phyloP scores from a whole-genome alignment of 2,888 invertebrate species.

The Drosophila monieri region DNA sequence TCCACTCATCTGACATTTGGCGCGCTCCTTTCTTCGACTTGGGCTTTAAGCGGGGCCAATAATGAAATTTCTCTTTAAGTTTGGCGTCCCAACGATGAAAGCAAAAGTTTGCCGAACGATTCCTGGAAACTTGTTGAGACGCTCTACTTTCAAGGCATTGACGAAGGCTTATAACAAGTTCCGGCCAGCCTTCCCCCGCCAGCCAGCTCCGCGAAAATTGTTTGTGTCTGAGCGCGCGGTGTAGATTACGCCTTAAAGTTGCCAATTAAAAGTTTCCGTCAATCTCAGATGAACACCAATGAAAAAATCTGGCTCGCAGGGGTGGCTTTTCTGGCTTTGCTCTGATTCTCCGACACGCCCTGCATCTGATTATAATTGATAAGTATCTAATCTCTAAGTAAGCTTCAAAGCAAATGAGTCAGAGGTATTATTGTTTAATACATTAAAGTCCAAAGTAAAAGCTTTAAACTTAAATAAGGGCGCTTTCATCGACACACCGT shows the following conservation, averaged over 20 bases:
- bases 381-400: slow-evolving; percentile 1
- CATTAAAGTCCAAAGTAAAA: background rate
- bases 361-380: slow-evolving; percentile 10
- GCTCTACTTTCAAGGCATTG: slow-evolving; percentile 52
- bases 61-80: slow-evolving; percentile 69
- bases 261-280: slow-evolving; percentile 72
- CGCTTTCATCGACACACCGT: slow-evolving; percentile 9
- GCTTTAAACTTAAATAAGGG: background rate
- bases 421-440: background rate
- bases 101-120: slow-evolving; percentile 60
- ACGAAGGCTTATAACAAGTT: slow-evolving; percentile 62
- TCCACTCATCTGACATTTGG: slow-evolving; percentile 55
- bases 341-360: slow-evolving; percentile 13
- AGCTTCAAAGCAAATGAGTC: background rate
- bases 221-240: slow-evolving; percentile 34
- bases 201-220: slow-evolving; percentile 9
- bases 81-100: slow-evolving; percentile 59
- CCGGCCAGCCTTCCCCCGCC: background rate
- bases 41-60: slow-evolving; percentile 43
- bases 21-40: slow-evolving; percentile 21
- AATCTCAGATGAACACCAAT: slow-evolving; percentile 13
- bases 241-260: slow-evolving; percentile 69
- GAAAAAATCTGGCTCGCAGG: background rate
- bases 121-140: slow-evolving; percentile 51
- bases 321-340: background rate